Percentiles rank a stretch among this genome's conserved stretches.
Conservation (phyloP, 2,113 vertebrate species). For the Syngnathus typhle region DNA sequence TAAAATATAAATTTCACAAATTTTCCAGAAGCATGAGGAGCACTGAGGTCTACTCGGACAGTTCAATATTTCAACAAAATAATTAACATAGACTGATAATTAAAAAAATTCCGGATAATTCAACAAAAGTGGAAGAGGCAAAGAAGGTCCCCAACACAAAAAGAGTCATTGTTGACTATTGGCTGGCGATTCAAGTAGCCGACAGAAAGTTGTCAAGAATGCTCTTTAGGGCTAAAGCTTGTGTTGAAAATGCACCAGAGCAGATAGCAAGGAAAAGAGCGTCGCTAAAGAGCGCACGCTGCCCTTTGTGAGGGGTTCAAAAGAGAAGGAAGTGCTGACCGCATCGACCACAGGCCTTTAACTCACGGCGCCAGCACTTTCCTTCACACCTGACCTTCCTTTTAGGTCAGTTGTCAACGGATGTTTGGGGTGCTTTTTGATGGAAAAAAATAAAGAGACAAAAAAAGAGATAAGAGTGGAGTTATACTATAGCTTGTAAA, state of each 20-base stretch:
- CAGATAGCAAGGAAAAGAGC: constrained; percentile 50
- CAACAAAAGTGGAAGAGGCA: too few relatives aligned
- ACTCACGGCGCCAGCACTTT: constrained; percentile 52
- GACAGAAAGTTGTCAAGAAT: constrained; percentile 27
- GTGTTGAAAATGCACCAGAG: constrained; percentile 37
- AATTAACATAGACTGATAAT: too few relatives aligned
- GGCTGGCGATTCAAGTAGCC: neutral
- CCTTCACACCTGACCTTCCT: constrained; percentile 65
- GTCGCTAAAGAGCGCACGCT: constrained; percentile 38
- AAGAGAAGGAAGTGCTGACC: constrained; percentile 63
- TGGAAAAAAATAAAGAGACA: neutral
- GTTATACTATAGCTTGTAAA: constrained; percentile 11
- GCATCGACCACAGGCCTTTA: constrained; percentile 67
- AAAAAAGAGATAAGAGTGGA: neutral
- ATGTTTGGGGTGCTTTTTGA: constrained; percentile 34
- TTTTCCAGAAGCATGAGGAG: too few relatives aligned
- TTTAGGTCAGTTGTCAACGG: constrained; percentile 44
- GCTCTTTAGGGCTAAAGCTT: constrained; percentile 24
- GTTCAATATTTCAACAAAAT: too few relatives aligned
- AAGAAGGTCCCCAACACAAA: neutral
- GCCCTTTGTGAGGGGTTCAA: constrained; percentile 56
- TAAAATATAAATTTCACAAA: neutral
- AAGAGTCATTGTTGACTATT: constrained; percentile 18
- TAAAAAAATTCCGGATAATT: too few relatives aligned
- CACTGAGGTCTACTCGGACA: too few relatives aligned